Evolutionary conservation across 2,797 vertebrate genomes (phyloP).

Genomic region (Lagorchestes hirsutus): DNA sequence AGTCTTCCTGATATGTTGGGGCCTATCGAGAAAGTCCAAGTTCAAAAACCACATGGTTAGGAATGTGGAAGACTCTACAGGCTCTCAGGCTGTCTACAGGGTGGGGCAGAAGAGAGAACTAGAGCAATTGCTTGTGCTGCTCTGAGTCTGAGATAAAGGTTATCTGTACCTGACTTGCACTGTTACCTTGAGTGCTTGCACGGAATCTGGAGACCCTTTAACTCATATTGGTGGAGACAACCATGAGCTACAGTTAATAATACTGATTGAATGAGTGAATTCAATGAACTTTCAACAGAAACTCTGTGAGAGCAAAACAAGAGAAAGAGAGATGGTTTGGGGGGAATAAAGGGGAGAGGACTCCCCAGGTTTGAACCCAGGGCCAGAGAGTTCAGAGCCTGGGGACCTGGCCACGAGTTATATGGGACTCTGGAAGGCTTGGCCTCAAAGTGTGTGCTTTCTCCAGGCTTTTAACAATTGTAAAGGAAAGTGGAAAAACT

Average conservation of each 20-base stretch:
- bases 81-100: neutral
- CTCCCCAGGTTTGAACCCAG: neutral
- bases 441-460: neutral
- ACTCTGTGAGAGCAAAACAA: neutral
- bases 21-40: neutral
- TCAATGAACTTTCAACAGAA: neutral
- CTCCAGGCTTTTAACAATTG: constrained; percentile 65
- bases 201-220: neutral
- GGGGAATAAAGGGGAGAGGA: neutral
- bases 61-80: neutral
- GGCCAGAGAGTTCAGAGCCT: neutral
- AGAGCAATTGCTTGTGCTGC: neutral
- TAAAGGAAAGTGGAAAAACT: constrained; percentile 43
- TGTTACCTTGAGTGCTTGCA: no score
- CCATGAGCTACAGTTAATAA: neutral
- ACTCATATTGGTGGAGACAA: neutral
- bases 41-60: neutral
- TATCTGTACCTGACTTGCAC: no score
- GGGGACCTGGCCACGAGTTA: neutral
- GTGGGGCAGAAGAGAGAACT: neutral
- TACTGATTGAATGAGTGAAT: neutral
- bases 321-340: neutral
- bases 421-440: neutral
- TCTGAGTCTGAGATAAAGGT: neutral
- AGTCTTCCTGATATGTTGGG: neutral